Evolutionary conservation across 1,140 invertebrate species (phyloP).

Genomic region (Drosophila triauraria): DNA sequence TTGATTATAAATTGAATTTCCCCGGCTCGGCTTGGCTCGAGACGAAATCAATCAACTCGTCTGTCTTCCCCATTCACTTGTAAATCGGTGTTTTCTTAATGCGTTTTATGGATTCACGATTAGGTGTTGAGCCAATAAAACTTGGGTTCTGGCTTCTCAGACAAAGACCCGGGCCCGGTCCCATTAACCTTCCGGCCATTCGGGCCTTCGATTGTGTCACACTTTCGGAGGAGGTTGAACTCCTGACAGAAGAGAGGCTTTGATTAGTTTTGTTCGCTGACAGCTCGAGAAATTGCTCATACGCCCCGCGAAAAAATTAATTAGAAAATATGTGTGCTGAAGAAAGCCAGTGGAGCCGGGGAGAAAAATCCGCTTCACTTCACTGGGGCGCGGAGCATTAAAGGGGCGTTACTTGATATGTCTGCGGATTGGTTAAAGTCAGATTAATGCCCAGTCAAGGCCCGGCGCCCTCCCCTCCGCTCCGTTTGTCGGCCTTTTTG

Average conservation of each 20-base stretch:
- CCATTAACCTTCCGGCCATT: constrained; percentile 17
- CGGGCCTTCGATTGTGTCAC: constrained; percentile 39
- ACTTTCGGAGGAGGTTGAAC: constrained; percentile 9
- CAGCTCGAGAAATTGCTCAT: constrained; percentile 42
- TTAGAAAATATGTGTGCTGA: constrained; percentile 34
- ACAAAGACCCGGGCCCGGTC: constrained; percentile 29
- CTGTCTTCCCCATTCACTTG: constrained; percentile 41
- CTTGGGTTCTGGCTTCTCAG: constrained; percentile 20
- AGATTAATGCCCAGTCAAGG: constrained; percentile 35
- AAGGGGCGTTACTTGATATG: constrained; percentile 63
- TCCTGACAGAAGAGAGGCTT: constrained; percentile 5
- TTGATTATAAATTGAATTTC: constrained; percentile 71
- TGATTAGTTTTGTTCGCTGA: constrained; percentile 38
- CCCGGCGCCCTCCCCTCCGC: background rate
- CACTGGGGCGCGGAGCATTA: constrained; percentile 19
- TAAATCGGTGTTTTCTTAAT: constrained; percentile 49
- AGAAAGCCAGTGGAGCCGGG: constrained; percentile 19
- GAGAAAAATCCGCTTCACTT: constrained; percentile 33
- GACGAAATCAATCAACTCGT: constrained; percentile 70
- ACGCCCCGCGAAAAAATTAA: constrained; percentile 40
- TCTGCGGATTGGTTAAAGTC: constrained; percentile 54
- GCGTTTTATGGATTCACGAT: constrained; percentile 62
- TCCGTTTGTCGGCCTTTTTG: constrained; percentile 52
- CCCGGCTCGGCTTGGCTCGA: constrained; percentile 9
- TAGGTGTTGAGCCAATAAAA: constrained; percentile 60